These are phyloP conservation scores for Batillaria attramentaria DNA, from an alignment of 1,140 invertebrate genomes.

Conservation along the genomic window DNA sequence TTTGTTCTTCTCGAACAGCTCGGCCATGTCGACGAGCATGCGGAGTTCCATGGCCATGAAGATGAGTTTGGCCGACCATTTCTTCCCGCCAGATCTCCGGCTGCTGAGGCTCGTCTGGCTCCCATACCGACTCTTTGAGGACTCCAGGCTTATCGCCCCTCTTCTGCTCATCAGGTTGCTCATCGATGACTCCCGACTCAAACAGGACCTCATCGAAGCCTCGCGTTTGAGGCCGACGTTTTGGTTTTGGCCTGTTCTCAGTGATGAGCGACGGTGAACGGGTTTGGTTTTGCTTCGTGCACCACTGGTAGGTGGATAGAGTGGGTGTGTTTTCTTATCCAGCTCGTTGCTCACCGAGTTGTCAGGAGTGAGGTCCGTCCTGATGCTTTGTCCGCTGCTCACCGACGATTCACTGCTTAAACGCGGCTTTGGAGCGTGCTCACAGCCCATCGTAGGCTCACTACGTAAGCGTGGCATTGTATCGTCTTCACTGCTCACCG, in stretches of 20 bases:
- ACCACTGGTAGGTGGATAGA: background rate
- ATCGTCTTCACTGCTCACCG: background rate
- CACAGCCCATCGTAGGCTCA: background rate
- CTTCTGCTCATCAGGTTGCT: background rate
- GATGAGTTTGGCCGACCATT: constrained; percentile 25
- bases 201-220: background rate
- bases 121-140: background rate
- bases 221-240: background rate
- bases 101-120: constrained; percentile 9
- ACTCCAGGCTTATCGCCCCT: background rate
- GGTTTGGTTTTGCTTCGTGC: background rate
- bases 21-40: constrained; percentile 31
- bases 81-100: background rate
- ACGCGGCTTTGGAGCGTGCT: too few species aligned
- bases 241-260: background rate
- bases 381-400: background rate
- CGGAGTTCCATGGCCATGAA: constrained; percentile 32
- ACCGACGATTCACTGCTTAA: too few species aligned
- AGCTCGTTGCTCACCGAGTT: background rate
- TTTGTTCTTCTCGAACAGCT: constrained; percentile 18
- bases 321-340: background rate
- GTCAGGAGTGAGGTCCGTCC: background rate
- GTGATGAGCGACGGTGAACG: background rate
- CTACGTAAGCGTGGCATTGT: too few species aligned
- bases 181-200: background rate